Conservation (phyloP, 2,797 vertebrate species). For the Acrossocheilus wenchowensis region DNA sequence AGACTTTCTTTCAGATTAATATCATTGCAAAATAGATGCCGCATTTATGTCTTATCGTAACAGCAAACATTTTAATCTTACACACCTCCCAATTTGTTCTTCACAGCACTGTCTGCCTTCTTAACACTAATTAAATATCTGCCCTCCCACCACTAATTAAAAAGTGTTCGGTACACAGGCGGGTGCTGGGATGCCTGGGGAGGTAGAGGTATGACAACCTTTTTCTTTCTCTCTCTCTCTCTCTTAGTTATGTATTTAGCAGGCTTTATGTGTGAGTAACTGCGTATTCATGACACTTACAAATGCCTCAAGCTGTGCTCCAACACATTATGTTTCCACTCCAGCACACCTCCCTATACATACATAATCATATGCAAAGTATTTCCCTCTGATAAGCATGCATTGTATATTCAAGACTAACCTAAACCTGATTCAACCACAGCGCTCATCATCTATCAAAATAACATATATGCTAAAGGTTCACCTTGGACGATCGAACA, state of each 20-base stretch:
- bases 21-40: neutral
- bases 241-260: constrained; percentile 21
- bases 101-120: neutral
- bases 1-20: neutral
- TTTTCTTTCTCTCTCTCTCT: neutral
- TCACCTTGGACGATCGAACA: neutral
- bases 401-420: constrained; percentile 1
- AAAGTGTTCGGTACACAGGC: constrained; percentile 39
- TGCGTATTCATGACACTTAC: constrained; percentile 39
- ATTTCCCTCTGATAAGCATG: constrained; percentile 25
- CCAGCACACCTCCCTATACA: constrained; percentile 8
- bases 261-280: constrained; percentile 21
- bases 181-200: constrained; percentile 30
- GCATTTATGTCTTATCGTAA: constrained; percentile 11
- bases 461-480: neutral
- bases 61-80: constrained; percentile 23
- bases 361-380: constrained; percentile 31
- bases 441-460: neutral
- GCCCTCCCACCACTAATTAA: constrained; percentile 44
- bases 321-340: constrained; percentile 45
- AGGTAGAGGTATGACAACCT: constrained; percentile 22
- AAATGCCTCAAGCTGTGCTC: constrained; percentile 36
- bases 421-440: constrained; percentile 24
- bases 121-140: constrained; percentile 45
- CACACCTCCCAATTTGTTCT: constrained; percentile 29